These are phyloP conservation scores for Mythimna lalbum DNA, from an alignment of 2,888 invertebrate species.

Conservation along the genomic window DNA sequence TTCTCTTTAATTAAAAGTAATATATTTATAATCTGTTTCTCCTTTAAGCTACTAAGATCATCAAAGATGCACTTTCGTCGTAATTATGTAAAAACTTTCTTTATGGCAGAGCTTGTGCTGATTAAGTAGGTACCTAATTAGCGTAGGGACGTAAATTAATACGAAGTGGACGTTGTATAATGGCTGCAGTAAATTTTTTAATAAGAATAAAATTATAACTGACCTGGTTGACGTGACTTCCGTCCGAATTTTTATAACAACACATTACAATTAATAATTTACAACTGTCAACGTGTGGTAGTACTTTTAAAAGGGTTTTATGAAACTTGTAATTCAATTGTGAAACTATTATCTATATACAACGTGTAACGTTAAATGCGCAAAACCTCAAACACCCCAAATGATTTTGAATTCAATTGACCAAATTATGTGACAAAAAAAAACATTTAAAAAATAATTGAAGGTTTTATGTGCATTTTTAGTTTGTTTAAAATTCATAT, in stretches of 20 bases:
- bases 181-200: background rate
- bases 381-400: no score
- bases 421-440: no score
- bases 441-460: no score
- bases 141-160: background rate
- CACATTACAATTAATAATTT: background rate
- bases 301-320: no score
- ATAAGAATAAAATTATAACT: background rate
- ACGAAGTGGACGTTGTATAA: background rate
- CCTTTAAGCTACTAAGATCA: background rate
- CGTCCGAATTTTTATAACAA: background rate
- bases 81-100: background rate
- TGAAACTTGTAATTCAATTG: no score
- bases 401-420: no score
- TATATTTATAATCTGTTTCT: slow-evolving; percentile 1
- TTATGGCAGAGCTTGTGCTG: background rate
- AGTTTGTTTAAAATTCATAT: no score
- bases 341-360: no score
- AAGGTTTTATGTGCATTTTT: no score
- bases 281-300: background rate
- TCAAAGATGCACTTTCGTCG: background rate
- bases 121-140: background rate
- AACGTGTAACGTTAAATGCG: no score
- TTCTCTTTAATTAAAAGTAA: background rate
- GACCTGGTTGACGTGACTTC: background rate